Evolutionary conservation across 1,140 invertebrate species (phyloP).

Genomic region (Drosophila ogumai): DNA sequence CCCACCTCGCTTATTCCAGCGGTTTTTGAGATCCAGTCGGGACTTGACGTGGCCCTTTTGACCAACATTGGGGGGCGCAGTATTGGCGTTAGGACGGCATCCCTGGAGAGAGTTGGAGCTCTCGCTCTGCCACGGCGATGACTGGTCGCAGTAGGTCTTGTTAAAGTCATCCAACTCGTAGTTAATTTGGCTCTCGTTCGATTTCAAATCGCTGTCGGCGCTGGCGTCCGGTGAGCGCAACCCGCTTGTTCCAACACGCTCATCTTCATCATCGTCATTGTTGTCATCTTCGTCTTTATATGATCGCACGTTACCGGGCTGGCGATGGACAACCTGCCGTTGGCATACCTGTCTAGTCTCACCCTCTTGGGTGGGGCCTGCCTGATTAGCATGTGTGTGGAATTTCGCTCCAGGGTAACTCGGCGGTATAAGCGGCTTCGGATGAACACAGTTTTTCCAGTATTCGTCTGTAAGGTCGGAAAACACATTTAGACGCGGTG

Average conservation of each 20-base stretch:
- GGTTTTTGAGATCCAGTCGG: constrained; percentile 5
- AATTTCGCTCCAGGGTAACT: not conserved
- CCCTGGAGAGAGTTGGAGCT: constrained; percentile 18
- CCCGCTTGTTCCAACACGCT: not conserved
- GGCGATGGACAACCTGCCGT: constrained; percentile 1
- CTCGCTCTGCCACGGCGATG: not conserved
- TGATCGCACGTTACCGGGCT: constrained; percentile 43
- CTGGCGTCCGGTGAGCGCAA: not conserved
- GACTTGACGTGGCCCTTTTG: constrained; percentile 8
- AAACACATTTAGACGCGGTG: not conserved
- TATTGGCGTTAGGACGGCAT: constrained; percentile 39
- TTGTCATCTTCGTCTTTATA: constrained; percentile 23
- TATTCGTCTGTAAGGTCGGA: constrained; percentile 42
- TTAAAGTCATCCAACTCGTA: constrained; percentile 60
- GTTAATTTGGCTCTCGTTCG: constrained; percentile 36
- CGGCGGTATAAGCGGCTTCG: constrained; percentile 44
- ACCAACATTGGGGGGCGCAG: constrained; percentile 1
- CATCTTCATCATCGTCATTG: constrained; percentile 5
- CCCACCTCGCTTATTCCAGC: not conserved
- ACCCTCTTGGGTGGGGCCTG: too few species aligned
- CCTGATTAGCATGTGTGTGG: not conserved
- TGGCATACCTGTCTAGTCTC: not conserved
- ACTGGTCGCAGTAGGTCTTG: constrained; percentile 18
- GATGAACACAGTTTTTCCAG: constrained; percentile 35
- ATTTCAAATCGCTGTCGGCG: not conserved